Conservation (phyloP, 64 coral and sea anemone species). For the Dendrophyllia cribrosa region DNA sequence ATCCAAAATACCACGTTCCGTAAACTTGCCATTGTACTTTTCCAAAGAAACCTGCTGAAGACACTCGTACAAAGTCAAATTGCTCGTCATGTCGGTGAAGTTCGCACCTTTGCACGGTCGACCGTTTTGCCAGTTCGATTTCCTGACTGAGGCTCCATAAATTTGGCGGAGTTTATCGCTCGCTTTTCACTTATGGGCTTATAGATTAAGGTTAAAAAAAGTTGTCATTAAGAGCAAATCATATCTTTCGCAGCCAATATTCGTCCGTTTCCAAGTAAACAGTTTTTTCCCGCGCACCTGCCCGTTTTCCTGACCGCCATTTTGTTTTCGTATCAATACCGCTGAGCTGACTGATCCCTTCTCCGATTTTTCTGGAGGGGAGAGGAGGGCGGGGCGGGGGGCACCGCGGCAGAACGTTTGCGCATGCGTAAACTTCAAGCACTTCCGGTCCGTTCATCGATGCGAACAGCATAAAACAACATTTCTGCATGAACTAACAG, state of each 20-base stretch:
- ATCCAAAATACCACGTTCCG: conserved; percentile 62
- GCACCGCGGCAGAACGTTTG: no score
- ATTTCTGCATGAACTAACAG: no score
- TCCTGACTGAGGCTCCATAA: background rate
- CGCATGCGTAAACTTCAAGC: no score
- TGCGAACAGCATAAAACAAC: no score
- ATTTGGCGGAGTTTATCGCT: no score
- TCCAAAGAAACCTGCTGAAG: conserved; percentile 78
- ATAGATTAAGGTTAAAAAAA: background rate
- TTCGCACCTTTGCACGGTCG: background rate
- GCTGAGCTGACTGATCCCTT: background rate
- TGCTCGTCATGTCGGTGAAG: conserved; percentile 20
- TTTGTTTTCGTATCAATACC: background rate
- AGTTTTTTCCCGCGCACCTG: conserved; percentile 22
- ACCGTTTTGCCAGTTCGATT: background rate
- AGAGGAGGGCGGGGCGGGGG: no score
- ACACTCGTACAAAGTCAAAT: conserved; percentile 38
- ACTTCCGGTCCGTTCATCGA: no score
- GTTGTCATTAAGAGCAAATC: background rate
- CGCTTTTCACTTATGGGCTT: background rate
- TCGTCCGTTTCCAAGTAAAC: conserved; percentile 23
- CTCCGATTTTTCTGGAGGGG: no score
- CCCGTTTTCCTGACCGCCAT: background rate
- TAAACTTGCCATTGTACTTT: conserved; percentile 63
- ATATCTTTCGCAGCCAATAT: background rate